These are phyloP conservation scores for Sialia sialis DNA, from an alignment of 2,113 vertebrate genomes.

Conservation along the genomic window DNA sequence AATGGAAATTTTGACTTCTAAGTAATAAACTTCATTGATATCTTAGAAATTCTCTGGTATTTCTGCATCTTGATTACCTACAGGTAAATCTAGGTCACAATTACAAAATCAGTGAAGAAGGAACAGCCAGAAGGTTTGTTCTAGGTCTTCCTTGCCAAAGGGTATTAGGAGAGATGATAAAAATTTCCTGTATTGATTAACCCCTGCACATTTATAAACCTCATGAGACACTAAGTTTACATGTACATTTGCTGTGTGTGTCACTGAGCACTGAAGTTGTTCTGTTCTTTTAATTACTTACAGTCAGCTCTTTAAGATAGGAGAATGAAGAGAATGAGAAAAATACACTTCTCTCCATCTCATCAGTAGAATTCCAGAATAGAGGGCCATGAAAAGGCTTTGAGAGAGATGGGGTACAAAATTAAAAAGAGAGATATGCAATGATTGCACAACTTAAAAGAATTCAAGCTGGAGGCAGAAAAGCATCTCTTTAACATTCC, in stretches of 20 bases:
- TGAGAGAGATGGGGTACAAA: neutral
- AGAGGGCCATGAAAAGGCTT: neutral
- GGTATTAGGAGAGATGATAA: neutral
- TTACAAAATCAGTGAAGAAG: neutral
- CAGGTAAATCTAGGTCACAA: neutral
- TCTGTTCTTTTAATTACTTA: neutral
- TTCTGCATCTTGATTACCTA: neutral
- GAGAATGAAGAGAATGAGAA: neutral
- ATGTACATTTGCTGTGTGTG: accelerated
- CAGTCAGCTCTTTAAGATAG: neutral
- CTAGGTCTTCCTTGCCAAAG: neutral
- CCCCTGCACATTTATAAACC: neutral
- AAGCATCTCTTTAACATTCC: neutral
- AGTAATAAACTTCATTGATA: neutral
- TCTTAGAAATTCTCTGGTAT: neutral
- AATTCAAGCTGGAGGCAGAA: neutral
- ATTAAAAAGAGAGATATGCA: neutral
- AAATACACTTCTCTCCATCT: neutral
- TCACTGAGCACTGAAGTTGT: neutral
- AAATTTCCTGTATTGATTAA: neutral
- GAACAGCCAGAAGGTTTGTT: neutral
- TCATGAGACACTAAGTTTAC: neutral
- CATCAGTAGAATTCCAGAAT: neutral
- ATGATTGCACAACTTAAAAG: neutral
- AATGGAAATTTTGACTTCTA: neutral